Percentiles rank a stretch among this genome's conserved stretches.
Evolutionary conservation across 2,888 invertebrate genomes (phyloP).

Genomic region (Megastigmus dorsalis): DNA sequence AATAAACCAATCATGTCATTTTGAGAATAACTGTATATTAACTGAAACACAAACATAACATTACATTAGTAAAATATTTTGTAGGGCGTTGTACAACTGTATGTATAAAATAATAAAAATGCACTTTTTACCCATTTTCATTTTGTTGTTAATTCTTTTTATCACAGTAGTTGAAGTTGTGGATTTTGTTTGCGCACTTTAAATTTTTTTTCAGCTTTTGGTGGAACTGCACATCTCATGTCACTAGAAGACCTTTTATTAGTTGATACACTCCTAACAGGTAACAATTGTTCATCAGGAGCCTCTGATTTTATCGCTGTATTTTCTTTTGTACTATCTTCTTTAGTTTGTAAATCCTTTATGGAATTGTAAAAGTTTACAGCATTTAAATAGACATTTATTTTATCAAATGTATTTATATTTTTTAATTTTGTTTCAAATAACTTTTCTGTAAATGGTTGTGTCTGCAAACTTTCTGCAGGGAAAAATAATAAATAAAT

Average conservation of each 20-base stretch:
- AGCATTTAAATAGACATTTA: conserved; percentile 57
- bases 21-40: conserved; percentile 32
- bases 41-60: conserved; percentile 12
- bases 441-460: conserved; percentile 60
- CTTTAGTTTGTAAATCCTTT: background rate
- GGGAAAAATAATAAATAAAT: conserved; percentile 24
- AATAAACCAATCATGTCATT: conserved; percentile 21
- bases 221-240: conserved; percentile 40
- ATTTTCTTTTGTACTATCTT: conserved; percentile 2
- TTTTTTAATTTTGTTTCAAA: conserved; percentile 54
- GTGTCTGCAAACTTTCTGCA: conserved; percentile 66
- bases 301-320: background rate
- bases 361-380: conserved; percentile 56
- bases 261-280: too few relatives aligned
- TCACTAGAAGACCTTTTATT: conserved; percentile 10
- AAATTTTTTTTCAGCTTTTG: conserved; percentile 22
- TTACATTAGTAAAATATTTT: conserved; percentile 55
- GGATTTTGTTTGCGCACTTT: conserved; percentile 27
- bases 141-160: background rate
- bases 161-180: conserved; percentile 23
- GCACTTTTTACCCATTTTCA: conserved; percentile 62
- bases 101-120: conserved; percentile 65
- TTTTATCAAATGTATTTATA: conserved; percentile 35
- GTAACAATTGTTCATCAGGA: background rate
- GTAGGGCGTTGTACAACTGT: conserved; percentile 63